Conservation (phyloP, 2,888 invertebrate genomes). For the Sarcophaga caerulescens region DNA sequence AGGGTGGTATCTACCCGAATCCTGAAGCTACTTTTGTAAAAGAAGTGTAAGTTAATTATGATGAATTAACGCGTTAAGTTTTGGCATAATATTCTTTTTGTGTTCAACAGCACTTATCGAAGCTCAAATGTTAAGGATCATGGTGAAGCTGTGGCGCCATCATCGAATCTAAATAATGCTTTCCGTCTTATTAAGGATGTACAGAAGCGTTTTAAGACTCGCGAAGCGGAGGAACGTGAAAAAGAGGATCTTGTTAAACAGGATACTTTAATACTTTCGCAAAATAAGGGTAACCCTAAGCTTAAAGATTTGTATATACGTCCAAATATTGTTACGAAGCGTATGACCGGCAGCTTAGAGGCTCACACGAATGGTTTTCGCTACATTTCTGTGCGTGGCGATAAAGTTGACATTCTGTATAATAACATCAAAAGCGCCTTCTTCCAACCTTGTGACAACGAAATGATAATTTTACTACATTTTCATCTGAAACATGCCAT, state of each 20-base stretch:
- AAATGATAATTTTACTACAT: slow-evolving; percentile 99
- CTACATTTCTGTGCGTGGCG: slow-evolving; percentile 99
- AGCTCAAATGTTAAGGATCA: slow-evolving; percentile 99
- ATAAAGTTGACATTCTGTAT: slow-evolving; percentile 99
- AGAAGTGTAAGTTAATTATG: slow-evolving; percentile 89
- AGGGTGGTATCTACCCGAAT: slow-evolving; percentile 94
- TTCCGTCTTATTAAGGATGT: slow-evolving; percentile 99
- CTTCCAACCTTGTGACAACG: slow-evolving; percentile 99
- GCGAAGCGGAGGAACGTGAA: slow-evolving; percentile 99
- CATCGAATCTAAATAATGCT: slow-evolving; percentile 97
- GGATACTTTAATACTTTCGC: slow-evolving; percentile 95
- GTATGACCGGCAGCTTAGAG: slow-evolving; percentile 96
- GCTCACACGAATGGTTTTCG: slow-evolving; percentile 98
- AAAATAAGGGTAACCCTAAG: slow-evolving; percentile 98
- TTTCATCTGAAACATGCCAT: slow-evolving; percentile 99
- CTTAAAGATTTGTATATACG: slow-evolving; percentile 98
- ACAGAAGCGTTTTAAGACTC: slow-evolving; percentile 98
- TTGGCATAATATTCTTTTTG: background rate
- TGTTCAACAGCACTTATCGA: slow-evolving; percentile 89
- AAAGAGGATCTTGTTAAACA: slow-evolving; percentile 99
- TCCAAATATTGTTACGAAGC: slow-evolving; percentile 98
- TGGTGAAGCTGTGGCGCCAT: slow-evolving; percentile 96
- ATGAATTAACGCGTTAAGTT: background rate
- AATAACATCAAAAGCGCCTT: slow-evolving; percentile 99
- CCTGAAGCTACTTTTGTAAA: slow-evolving; percentile 98